These are phyloP conservation scores for Diceros bicornis DNA, from an alignment of 2,797 vertebrate species.

Conservation along the genomic window DNA sequence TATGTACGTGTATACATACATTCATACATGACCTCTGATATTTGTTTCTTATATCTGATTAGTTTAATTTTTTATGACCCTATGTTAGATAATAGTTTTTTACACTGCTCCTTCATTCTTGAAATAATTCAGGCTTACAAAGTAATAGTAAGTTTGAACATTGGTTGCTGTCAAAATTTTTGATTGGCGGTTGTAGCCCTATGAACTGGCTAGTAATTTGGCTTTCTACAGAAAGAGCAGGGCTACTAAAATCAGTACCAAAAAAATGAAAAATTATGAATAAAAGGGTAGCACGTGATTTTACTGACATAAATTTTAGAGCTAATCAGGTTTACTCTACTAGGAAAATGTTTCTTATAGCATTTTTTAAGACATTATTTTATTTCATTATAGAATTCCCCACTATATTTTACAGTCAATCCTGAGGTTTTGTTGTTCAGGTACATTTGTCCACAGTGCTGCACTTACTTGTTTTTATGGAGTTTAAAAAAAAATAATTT, in stretches of 20 bases:
- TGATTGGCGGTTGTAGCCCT: neutral
- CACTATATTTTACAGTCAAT: neutral
- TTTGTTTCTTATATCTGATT: neutral
- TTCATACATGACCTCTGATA: neutral
- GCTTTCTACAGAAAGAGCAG: neutral
- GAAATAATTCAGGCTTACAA: neutral
- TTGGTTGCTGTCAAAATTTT: neutral
- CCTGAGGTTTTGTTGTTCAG: neutral
- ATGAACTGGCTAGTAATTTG: neutral
- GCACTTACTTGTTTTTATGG: neutral
- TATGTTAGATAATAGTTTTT: neutral
- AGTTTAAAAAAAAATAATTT: neutral
- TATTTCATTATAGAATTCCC: neutral
- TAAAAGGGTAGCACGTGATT: neutral
- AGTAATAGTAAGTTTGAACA: neutral
- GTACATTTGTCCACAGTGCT: neutral
- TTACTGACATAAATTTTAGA: neutral
- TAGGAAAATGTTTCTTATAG: neutral
- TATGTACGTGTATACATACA: neutral
- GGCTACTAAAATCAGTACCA: neutral
- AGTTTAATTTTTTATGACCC: neutral
- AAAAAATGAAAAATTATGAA: neutral
- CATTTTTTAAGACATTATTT: neutral
- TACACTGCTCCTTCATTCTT: neutral
- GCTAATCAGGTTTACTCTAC: neutral